A percentile compares a stretch with the other conserved stretches of the same genome.
Evolutionary conservation across 2,113 vertebrate species (phyloP).

Genomic region (Paradisaea rubra): DNA sequence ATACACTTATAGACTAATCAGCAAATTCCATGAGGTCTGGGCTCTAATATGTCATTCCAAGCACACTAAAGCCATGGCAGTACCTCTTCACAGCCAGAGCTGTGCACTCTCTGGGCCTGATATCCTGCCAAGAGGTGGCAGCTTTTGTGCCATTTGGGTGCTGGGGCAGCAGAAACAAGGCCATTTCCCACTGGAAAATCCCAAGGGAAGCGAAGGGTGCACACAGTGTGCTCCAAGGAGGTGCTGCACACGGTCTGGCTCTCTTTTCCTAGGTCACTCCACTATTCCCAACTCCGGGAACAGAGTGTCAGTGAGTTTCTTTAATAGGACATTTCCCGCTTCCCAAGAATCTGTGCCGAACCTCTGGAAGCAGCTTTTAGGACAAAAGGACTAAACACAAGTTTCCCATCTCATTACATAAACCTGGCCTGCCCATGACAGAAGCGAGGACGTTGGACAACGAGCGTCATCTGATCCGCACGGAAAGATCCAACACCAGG

Average conservation of each 20-base stretch:
- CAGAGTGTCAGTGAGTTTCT: not conserved
- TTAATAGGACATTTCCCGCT: not conserved
- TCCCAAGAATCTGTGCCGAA: not conserved
- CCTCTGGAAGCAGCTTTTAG: not conserved
- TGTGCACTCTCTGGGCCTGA: not conserved
- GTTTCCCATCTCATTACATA: not conserved
- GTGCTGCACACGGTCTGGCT: not conserved
- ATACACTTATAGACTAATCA: slow-evolving; percentile 30
- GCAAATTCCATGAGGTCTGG: slow-evolving; percentile 4
- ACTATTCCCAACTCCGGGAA: not conserved
- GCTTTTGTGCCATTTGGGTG: not conserved
- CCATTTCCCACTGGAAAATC: not conserved
- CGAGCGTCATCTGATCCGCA: accelerated
- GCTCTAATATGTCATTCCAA: slow-evolving; percentile 18
- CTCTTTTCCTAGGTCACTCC: not conserved
- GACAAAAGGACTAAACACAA: not conserved
- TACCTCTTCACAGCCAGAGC: not conserved
- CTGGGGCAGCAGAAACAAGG: not conserved
- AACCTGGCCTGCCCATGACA: not conserved
- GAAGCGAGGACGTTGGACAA: not conserved
- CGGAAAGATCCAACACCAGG: not conserved
- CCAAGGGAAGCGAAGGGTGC: not conserved
- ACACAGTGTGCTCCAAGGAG: not conserved
- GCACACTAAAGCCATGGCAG: not conserved
- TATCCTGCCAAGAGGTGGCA: not conserved